Evolutionary conservation across 2,113 vertebrate species (phyloP).

Genomic region (Ptychochromis oligacanthus): DNA sequence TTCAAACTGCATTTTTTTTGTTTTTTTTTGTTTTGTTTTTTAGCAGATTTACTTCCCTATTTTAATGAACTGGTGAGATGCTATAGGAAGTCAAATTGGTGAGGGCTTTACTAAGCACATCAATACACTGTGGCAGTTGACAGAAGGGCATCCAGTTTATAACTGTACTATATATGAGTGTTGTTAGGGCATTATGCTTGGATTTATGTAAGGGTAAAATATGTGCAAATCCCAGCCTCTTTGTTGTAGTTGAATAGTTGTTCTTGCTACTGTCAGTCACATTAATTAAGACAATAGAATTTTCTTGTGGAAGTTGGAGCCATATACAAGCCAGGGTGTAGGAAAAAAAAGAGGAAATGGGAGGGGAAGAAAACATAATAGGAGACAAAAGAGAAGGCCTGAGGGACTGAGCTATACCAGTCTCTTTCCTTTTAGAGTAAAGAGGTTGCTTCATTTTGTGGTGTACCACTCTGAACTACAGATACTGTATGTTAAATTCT

Average conservation of each 20-base stretch:
- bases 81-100: not conserved
- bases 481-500: not conserved
- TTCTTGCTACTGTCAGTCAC: conserved; percentile 18
- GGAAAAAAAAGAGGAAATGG: not conserved
- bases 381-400: not conserved
- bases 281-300: conserved; percentile 19
- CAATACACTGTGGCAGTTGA: not conserved
- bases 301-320: not conserved
- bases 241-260: conserved; percentile 2
- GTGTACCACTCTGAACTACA: not conserved
- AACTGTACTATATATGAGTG: not conserved
- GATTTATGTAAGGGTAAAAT: not conserved
- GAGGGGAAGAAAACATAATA: not conserved
- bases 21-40: no score
- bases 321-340: not conserved
- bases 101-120: not conserved
- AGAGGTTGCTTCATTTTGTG: not conserved
- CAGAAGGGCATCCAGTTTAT: not conserved
- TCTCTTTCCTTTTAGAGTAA: not conserved
- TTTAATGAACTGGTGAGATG: not conserved
- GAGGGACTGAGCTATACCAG: not conserved
- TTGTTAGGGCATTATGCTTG: not conserved
- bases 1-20: not conserved
- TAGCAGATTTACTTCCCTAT: not conserved
- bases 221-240: not conserved